Base-by-base conservation (phyloP, 2,888 invertebrate genomes). In the Chouioia cunea region DNA sequence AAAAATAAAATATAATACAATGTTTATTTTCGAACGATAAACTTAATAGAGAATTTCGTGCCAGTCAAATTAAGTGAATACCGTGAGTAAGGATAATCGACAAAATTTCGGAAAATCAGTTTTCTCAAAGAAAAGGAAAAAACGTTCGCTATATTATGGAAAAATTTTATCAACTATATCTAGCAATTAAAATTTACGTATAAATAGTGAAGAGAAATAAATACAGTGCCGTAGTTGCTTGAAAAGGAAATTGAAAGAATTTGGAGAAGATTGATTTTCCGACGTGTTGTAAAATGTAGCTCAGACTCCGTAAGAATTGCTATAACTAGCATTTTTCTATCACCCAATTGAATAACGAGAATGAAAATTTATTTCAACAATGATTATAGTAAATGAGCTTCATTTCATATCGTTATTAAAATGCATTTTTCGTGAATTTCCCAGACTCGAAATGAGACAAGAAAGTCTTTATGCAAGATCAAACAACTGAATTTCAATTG, bases 1-100 rank as follows among this genome's bases (percentile, higher is more conserved):
- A 80, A 80, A 80, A 78, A 79, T 77, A 80, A 81, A 79, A 81
- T 81, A 81, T 80, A 79, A 75, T 81, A 80, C 72, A 72, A 65
- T 60, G 46, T 48, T 68, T 52, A 67, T 64, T 18, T 52, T 64
- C 60, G 54, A 64, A 70, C 77, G 78, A 71, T 77, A 70, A 70
- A 73, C 65, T 72, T 74, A 70, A 64, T 70, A 70, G 65, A 65
- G 65, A 72, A 65, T 65, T 53, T 47, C 18, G 72, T 67, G 64
- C 53, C 58, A 52, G 54, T 57, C 64, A 47, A 23, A 71, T 54
- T 43, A 47, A 67, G 67, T 67, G 48, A 71, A 67, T 58, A 64
- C 58, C 64, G 58, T 63, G 50, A 66, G 53, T 71, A 48, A 43
- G 48, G 36, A 54, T 64, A 63, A 59, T 70, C 54, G 66, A 71